Evolutionary conservation across 2,113 vertebrate species (phyloP), one percentile per base, ranked within the genome.

Genomic region (Myotis lucifugus): DNA sequence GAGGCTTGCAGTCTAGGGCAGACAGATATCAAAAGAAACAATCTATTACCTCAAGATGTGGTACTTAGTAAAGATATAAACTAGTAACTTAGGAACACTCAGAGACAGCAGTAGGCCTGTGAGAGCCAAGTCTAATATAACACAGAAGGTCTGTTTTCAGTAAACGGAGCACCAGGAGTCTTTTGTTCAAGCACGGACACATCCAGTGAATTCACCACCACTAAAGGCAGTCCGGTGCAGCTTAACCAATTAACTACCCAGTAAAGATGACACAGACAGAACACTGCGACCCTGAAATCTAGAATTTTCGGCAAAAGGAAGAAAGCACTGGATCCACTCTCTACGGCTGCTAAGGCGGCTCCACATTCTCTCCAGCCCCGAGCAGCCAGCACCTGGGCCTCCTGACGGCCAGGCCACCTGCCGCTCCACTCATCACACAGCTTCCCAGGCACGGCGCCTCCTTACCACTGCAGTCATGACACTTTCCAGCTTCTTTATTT

Each of bases 391-490:
- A 70, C n/a, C 17, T 19, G 2, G 5, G 42, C 13, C 37, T 42
- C 73, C 0, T 34, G 21, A 64, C 8, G 34, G 25, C 1, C 82
- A 46, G 74, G 40, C 0, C 8, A 8, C 64, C 3, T n/a, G 64
- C 52, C n/a, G 12, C 77, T 52, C 42, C 6, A 23, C 10, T 25
- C 54, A 70, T 56, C 2, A 10, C 4, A 12, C n/a, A 17, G 52
- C 48, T 50, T 50, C 21, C 21, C 40, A 32, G 14, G 92, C 64
- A 50, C n/a, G 13, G 7, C 14, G 8, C 29, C 3, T 40, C 59
- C 98, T 98, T 96, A 99, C 99, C 99, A 98, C 95, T 1, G 81
- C 42, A 32, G 85, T 3, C 0, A 95, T 77, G 56, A 88, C 90
- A 18, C 74, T 64, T 96, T 89, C 78, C 6, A 98, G 88, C 81